Evolutionary conservation across 2,113 vertebrate genomes (phyloP).

Genomic region (Bufo bufo): DNA sequence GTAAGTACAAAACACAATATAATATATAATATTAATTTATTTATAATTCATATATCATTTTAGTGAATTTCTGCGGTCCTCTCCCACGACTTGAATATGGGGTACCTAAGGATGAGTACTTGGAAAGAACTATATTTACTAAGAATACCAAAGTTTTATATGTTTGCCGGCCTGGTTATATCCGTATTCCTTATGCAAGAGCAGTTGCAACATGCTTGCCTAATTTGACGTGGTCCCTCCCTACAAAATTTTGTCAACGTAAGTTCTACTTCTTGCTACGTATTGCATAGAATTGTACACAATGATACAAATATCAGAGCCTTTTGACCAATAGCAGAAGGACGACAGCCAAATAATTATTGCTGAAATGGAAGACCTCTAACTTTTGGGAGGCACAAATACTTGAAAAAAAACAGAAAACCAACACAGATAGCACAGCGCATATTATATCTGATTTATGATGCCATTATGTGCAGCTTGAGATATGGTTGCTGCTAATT

Average conservation of each 20-base stretch:
- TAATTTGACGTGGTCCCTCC: constrained; percentile 37
- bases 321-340: too few species aligned
- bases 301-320: neutral
- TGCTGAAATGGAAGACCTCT: neutral
- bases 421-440: neutral
- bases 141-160: rapidly evolving
- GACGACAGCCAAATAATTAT: neutral
- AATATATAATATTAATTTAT: neutral
- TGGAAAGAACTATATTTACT: constrained; percentile 4
- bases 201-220: rapidly evolving
- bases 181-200: rapidly evolving
- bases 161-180: neutral
- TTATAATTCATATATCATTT: neutral
- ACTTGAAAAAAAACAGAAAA: neutral
- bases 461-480: too few species aligned
- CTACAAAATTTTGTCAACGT: constrained; percentile 41
- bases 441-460: neutral
- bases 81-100: neutral
- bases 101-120: neutral
- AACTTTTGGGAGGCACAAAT: neutral
- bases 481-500: too few species aligned
- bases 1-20: neutral
- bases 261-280: neutral
- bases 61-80: neutral
- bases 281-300: neutral